Conservation (phyloP, 2,113 vertebrate species). For the Pangasianodon gigas region DNA sequence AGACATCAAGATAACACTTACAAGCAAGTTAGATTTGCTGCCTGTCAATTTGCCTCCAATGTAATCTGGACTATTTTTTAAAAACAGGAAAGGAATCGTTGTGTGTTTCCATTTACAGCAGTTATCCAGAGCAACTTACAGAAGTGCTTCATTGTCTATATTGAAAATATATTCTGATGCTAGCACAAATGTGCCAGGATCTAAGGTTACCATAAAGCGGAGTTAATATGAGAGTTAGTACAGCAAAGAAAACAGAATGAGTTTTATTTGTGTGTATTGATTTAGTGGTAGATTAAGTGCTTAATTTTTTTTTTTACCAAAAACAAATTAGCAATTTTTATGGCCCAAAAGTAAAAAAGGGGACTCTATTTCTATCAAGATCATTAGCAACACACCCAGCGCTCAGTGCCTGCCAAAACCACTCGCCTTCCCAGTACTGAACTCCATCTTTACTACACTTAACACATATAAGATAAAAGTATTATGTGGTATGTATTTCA, state of each 20-base stretch:
- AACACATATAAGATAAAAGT: not conserved
- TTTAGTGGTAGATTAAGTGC: not conserved
- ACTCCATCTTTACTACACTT: not conserved
- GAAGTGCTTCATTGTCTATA: not conserved
- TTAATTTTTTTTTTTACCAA: not conserved
- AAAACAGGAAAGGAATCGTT: not conserved
- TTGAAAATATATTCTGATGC: not conserved
- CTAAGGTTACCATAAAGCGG: not conserved
- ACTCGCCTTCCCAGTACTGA: not conserved
- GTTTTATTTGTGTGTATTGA: not conserved
- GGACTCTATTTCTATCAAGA: not conserved
- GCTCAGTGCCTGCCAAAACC: not conserved
- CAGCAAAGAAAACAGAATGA: not conserved
- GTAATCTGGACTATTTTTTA: not conserved
- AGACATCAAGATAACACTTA: not conserved
- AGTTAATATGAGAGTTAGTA: not conserved
- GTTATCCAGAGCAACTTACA: not conserved
- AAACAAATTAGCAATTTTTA: not conserved
- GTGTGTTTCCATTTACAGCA: not conserved
- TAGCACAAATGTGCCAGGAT: not conserved
- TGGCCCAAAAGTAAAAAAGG: not conserved
- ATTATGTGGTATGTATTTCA: not conserved
- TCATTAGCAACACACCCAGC: not conserved
- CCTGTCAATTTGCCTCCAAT: not conserved
- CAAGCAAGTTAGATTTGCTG: not conserved